These are phyloP conservation scores for Rhyacophila brunnea DNA, from an alignment of 1,140 invertebrate species.

Conservation along the genomic window DNA sequence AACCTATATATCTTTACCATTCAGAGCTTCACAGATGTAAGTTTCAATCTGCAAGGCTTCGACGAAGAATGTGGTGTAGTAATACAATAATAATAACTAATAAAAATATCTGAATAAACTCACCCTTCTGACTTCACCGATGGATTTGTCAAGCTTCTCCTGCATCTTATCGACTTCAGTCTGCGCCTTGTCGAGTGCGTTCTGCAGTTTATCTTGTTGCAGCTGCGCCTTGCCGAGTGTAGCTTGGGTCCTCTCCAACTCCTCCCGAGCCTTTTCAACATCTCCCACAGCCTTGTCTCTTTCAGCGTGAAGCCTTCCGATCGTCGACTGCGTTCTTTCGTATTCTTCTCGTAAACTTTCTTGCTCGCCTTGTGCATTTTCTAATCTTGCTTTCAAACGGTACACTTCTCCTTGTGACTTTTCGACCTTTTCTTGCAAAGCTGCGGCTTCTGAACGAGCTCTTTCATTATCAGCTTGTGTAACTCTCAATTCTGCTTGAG, in stretches of 20 bases:
- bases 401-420: slow-evolving; percentile 94
- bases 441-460: slow-evolving; percentile 75
- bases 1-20: no score
- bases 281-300: slow-evolving; percentile 82
- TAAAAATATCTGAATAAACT: no score
- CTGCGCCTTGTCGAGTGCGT: slow-evolving; percentile 82
- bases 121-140: slow-evolving; percentile 77
- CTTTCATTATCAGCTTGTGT: slow-evolving; percentile 86
- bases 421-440: slow-evolving; percentile 87
- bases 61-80: not conserved
- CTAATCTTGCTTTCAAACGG: slow-evolving; percentile 86
- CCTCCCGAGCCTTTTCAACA: slow-evolving; percentile 85
- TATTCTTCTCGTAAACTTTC: slow-evolving; percentile 90
- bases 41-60: no score
- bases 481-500: slow-evolving; percentile 81
- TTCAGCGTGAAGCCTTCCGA: slow-evolving; percentile 81
- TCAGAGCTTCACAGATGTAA: no score
- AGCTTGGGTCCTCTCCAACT: slow-evolving; percentile 84
- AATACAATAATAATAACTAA: not conserved
- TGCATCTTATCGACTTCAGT: slow-evolving; percentile 88
- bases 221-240: slow-evolving; percentile 86
- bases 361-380: slow-evolving; percentile 92
- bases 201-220: slow-evolving; percentile 87
- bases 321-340: slow-evolving; percentile 72
- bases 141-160: slow-evolving; percentile 79